Conservation (phyloP, 2,888 invertebrate species). For the Idaea aversata region DNA sequence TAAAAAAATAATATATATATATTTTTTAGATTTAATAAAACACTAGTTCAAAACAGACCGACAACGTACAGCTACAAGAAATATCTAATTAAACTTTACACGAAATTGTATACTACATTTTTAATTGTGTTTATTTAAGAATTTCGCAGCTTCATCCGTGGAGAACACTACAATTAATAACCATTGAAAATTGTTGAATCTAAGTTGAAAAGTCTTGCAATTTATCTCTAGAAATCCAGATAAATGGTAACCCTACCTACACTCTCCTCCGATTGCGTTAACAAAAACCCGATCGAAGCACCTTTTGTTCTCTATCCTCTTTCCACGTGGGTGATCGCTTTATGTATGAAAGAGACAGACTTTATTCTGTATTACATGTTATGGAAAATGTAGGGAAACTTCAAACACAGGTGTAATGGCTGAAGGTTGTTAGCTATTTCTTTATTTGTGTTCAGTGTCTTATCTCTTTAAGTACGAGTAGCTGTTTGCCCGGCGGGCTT, state of each 20-base stretch:
- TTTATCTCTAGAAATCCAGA: neutral
- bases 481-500: too few species aligned
- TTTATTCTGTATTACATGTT: conserved; percentile 12
- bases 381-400: conserved; percentile 12
- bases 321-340: conserved; percentile 8
- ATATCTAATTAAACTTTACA: too few species aligned
- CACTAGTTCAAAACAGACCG: too few species aligned
- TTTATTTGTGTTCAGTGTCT: neutral
- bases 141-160: too few species aligned
- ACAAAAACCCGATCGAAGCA: conserved; percentile 26
- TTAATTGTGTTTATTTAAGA: too few species aligned
- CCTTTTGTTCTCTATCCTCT: conserved; percentile 20
- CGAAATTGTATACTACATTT: too few species aligned
- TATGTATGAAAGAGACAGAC: conserved; percentile 13
- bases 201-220: neutral
- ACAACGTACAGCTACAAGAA: too few species aligned
- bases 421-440: neutral
- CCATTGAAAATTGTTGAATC: neutral
- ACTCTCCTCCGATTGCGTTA: conserved; percentile 18
- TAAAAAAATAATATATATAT: neutral
- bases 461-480: neutral
- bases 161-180: neutral
- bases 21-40: too few species aligned
- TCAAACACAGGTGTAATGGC: conserved; percentile 13
- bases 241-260: neutral